Conservation (phyloP, 2,797 vertebrate species). For the Buceros bicornis region DNA sequence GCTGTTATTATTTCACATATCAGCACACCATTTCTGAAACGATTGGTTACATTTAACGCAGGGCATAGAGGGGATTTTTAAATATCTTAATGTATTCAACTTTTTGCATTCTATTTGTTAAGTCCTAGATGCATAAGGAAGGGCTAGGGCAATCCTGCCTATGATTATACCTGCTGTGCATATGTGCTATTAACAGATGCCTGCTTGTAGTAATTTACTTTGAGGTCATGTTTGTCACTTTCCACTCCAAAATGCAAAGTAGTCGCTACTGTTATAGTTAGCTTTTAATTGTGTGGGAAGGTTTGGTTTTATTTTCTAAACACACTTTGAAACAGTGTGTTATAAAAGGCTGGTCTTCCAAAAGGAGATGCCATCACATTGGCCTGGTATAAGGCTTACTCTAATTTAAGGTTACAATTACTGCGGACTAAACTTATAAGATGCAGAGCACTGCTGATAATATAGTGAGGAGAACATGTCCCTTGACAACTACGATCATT, state of each 20-base stretch:
- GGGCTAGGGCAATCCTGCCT: background rate
- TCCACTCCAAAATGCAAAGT: constrained; percentile 35
- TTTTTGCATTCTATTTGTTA: background rate
- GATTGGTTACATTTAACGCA: background rate
- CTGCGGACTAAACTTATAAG: background rate
- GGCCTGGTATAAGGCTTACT: background rate
- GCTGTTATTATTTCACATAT: constrained; percentile 30
- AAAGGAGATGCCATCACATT: background rate
- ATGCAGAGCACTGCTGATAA: background rate
- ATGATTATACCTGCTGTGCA: constrained; percentile 48
- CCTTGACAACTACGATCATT: background rate
- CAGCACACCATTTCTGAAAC: background rate
- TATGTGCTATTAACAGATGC: constrained; percentile 35
- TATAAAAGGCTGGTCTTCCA: background rate
- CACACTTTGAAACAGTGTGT: background rate
- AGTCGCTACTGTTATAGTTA: background rate
- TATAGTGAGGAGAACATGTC: background rate
- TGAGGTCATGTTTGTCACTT: constrained; percentile 24
- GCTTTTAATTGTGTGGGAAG: background rate
- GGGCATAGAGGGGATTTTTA: background rate
- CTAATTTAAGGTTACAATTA: constrained; percentile 39
- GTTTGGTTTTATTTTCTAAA: background rate
- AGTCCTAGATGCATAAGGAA: background rate
- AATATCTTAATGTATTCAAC: background rate
- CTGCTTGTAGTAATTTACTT: constrained; percentile 48